These are phyloP conservation scores for Tupaia chinensis DNA, from an alignment of 2,113 vertebrate species.

Conservation along the genomic window DNA sequence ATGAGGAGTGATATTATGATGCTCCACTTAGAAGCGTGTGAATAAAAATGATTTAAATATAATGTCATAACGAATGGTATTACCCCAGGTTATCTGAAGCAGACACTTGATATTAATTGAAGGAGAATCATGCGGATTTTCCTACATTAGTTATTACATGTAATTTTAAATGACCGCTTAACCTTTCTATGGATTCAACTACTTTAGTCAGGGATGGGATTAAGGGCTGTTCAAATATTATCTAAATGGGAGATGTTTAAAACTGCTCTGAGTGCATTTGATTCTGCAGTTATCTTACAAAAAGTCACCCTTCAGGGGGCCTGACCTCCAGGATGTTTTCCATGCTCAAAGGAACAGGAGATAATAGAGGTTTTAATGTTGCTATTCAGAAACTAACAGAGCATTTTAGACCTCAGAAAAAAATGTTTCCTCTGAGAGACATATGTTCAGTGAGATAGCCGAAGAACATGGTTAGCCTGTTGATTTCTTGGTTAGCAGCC, in stretches of 20 bases:
- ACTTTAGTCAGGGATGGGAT: constrained; percentile 46
- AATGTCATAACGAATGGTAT: constrained; percentile 38
- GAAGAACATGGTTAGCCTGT: constrained; percentile 28
- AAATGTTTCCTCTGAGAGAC: constrained; percentile 63
- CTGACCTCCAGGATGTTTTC: constrained; percentile 72
- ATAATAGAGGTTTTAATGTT: constrained; percentile 72
- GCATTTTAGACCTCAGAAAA: constrained; percentile 71
- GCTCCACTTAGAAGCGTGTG: constrained; percentile 45
- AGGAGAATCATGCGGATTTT: neutral
- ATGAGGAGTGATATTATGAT: constrained; percentile 25
- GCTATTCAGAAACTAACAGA: constrained; percentile 72
- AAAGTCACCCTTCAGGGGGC: constrained; percentile 61
- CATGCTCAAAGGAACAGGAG: constrained; percentile 47
- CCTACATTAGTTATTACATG: neutral
- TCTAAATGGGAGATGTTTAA: constrained; percentile 64
- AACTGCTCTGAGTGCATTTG: constrained; percentile 56
- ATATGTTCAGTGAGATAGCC: constrained; percentile 60
- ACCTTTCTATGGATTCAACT: constrained; percentile 52
- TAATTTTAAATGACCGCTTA: constrained; percentile 64
- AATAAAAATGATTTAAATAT: constrained; percentile 70
- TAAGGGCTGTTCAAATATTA: constrained; percentile 58
- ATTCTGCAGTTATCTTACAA: constrained; percentile 70
- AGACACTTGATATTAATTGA: constrained; percentile 55
- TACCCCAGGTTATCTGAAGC: constrained; percentile 52
- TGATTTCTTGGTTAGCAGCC: constrained; percentile 1